Evolutionary conservation across 2,888 invertebrate genomes (phyloP).

Genomic region (Hirtodrosophila confusa): DNA sequence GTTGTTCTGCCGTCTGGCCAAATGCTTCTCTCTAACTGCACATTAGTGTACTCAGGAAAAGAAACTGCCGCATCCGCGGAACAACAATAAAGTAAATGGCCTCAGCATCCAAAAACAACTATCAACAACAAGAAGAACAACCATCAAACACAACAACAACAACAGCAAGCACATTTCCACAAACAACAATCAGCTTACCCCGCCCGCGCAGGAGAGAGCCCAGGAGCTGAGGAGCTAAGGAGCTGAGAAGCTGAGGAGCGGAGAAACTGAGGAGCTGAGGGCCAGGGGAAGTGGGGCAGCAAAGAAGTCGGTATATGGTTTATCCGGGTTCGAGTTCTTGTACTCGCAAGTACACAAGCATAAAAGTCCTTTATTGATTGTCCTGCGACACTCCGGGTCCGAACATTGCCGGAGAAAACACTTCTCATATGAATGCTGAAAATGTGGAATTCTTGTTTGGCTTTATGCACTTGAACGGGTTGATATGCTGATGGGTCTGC

Average conservation of each 20-base stretch:
- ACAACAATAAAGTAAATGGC: constrained; percentile 43
- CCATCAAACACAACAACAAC: constrained; percentile 20
- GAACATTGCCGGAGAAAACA: constrained; percentile 30
- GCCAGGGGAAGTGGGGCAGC: too few relatives aligned
- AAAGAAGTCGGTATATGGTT: constrained; percentile 2
- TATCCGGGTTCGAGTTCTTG: constrained; percentile 15
- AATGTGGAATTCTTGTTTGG: constrained; percentile 12
- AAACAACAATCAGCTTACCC: constrained; percentile 34
- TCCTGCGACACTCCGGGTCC: constrained; percentile 31
- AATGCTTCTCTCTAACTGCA: constrained; percentile 60
- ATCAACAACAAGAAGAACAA: constrained; percentile 3
- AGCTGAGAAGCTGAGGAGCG: too few relatives aligned
- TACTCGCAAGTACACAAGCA: constrained; percentile 15
- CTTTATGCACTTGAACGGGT: too few relatives aligned
- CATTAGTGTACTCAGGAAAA: constrained; percentile 44
- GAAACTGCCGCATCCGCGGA: constrained; percentile 20
- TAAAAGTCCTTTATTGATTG: constrained; percentile 56
- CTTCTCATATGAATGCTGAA: constrained; percentile 22
- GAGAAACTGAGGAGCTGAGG: too few relatives aligned
- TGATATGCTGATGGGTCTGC: too few relatives aligned
- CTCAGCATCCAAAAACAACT: constrained; percentile 11
- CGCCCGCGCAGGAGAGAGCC: background rate
- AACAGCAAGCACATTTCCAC: constrained; percentile 29
- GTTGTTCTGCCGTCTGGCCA: constrained; percentile 42
- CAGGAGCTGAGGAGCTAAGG: too few relatives aligned